phyloP scores from a whole-genome alignment of 1,140 invertebrate species.

The Grapholita molesta region DNA sequence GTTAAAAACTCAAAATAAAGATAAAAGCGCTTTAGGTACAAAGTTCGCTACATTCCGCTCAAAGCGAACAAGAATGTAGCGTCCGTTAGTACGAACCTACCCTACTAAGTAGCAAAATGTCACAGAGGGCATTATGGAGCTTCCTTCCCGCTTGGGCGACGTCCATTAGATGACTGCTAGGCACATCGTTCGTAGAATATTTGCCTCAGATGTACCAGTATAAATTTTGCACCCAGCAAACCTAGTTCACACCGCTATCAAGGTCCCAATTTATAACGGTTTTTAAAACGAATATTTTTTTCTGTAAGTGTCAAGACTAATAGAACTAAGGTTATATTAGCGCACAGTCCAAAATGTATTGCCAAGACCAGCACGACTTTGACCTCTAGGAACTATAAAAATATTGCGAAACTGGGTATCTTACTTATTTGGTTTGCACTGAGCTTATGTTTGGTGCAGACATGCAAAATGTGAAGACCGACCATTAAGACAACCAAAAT shows the following conservation, averaged over 20 bases:
- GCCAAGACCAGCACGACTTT: neutral
- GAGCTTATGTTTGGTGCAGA: neutral
- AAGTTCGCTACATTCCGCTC: neutral
- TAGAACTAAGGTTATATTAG: too few relatives aligned
- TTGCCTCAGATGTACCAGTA: neutral
- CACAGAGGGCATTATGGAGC: constrained; percentile 9
- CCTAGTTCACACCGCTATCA: too few relatives aligned
- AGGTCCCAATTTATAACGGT: too few relatives aligned
- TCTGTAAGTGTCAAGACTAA: too few relatives aligned
- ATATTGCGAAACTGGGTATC: neutral
- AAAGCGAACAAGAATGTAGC: constrained; percentile 2
- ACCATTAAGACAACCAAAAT: constrained; percentile 4
- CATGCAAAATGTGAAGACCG: neutral
- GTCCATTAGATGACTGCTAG: constrained; percentile 6
- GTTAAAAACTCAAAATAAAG: neutral
- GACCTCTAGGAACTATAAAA: neutral
- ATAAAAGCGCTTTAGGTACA: neutral
- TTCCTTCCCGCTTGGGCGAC: constrained; percentile 6
- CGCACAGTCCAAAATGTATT: too few relatives aligned
- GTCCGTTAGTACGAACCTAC: neutral
- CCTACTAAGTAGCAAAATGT: constrained; percentile 13
- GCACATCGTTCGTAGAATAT: neutral
- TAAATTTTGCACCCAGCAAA: too few relatives aligned
- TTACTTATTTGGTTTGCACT: neutral
- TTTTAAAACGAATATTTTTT: too few relatives aligned